phyloP scores from a whole-genome alignment of 2,113 vertebrate genomes.

The Eublepharis macularius region DNA sequence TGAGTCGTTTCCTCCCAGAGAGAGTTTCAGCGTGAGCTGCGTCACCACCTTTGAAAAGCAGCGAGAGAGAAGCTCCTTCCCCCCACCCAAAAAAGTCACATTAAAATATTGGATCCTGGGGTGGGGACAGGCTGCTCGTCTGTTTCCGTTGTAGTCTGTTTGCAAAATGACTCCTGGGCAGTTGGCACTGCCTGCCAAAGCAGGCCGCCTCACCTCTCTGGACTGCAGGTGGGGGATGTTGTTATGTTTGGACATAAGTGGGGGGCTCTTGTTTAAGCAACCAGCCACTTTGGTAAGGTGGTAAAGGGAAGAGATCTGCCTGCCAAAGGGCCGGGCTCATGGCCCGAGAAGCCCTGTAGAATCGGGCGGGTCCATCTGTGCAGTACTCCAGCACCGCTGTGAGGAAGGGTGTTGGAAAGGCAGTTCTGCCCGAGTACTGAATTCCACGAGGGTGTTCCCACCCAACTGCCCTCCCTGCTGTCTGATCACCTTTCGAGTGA shows the following conservation, averaged over 20 bases:
- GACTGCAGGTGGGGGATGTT: background rate
- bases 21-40: accelerated
- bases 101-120: accelerated
- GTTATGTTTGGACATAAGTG: background rate
- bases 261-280: background rate
- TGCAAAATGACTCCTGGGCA: background rate
- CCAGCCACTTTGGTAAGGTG: background rate
- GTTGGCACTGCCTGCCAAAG: background rate
- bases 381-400: background rate
- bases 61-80: background rate
- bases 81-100: no score
- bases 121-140: background rate
- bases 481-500: no score
- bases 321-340: background rate
- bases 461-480: background rate
- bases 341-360: background rate
- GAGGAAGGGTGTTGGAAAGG: background rate
- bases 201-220: background rate
- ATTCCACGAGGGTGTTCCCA: background rate
- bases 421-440: background rate
- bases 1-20: background rate
- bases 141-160: background rate
- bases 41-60: no score
- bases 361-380: background rate
- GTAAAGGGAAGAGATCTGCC: background rate